Evolutionary conservation across 1,140 invertebrate species (phyloP), one percentile per base, ranked within the genome.

Genomic region (Drosophila insularis): DNA sequence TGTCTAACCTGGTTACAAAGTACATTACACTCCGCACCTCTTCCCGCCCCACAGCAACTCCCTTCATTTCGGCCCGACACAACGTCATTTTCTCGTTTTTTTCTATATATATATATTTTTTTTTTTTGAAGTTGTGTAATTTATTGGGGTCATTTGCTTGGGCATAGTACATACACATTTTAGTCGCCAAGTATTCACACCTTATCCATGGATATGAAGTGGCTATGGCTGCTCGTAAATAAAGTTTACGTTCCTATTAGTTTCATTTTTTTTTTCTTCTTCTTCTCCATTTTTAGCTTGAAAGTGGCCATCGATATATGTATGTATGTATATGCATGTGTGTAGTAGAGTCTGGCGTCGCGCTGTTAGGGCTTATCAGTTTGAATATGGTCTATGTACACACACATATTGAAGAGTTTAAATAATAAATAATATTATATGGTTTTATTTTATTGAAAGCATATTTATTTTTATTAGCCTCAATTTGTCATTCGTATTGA

Each of bases 141-240:
- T 87, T 82, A 87, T 89, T 71, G 80, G 72, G 65, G 80, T 76
- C 65, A 73, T 78, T 77, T 81, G 74, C 67, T 71, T 71, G 62
- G 17, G 50, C 63, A 53, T 61, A 54, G 37, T 74, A 74, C 40
- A 43, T 46, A 46, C 17, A 46, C 11, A 19, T 17, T 43, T 14
- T 14, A 46, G 43, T 21, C 17, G 17, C 11, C 69, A 62, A 65
- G 61, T 59, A 62, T 27, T 32, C 27, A 27, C 32, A 53, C 76
- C 53, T 64, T 56, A 46, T 64, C 63, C 71, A 58, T 71, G 60
- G 27, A 69, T 63, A 63, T 56, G 3, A 27, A 8, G 13, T n/a
- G 27, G 31, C 19, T 40, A 11, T 11, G 35, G 32, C 53, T 32
- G 63, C 66, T 75, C 76, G 74, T 87, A 87, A 85, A 85, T 85